Evolutionary conservation across 1,140 invertebrate genomes (phyloP), one percentile per base, ranked within the genome.

Genomic region (Steinernema feltiae): DNA sequence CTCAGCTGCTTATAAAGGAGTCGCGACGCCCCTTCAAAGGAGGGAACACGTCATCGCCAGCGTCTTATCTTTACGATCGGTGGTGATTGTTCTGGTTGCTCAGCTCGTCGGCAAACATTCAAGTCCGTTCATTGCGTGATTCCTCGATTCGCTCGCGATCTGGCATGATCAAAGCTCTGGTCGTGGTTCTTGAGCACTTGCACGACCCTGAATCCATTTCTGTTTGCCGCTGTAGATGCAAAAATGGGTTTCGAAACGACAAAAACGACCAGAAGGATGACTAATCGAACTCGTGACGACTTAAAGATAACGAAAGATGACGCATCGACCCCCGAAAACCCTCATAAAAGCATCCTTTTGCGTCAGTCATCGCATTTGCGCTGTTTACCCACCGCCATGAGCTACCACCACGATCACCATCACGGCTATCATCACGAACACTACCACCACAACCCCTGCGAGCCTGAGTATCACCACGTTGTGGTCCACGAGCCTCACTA

Each of bases 21-120:
- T n/a, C 53, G 53, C 53, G 53, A 63, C 53, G 53, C 53, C 53
- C 53, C 15, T 27, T n/a, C n/a, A n/a, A n/a, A n/a, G n/a, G n/a
- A n/a, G 41, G 7, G 53, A 3, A 15, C 53, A 63, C 53, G 53
- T 63, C 53, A 63, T 15, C 7, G 41, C 41, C 53, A 18, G 7
- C 7, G 35, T 12, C 53, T 63, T 63, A 63, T 63, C 53, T 63
- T 63, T 63, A 63, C 53, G 53, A 63, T 41, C 35, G 35, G 18
- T 7, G 7, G 7, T 41, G 35, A 18, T 7, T 18, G 35, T 18
- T 18, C 7, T 21, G 53, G 24, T 63, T 63, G 53, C 24, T 63
- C 53, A 63, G 53, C 53, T 63, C 53, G 24, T 12, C 7, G 53
- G 12, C 53, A 63, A 63, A 63, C 24, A 63, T 3, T n/a, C n/a